A percentile compares a stretch with the other conserved stretches of the same genome.
phyloP scores from a whole-genome alignment of 2,113 vertebrate genomes.

The Zeus faber region DNA sequence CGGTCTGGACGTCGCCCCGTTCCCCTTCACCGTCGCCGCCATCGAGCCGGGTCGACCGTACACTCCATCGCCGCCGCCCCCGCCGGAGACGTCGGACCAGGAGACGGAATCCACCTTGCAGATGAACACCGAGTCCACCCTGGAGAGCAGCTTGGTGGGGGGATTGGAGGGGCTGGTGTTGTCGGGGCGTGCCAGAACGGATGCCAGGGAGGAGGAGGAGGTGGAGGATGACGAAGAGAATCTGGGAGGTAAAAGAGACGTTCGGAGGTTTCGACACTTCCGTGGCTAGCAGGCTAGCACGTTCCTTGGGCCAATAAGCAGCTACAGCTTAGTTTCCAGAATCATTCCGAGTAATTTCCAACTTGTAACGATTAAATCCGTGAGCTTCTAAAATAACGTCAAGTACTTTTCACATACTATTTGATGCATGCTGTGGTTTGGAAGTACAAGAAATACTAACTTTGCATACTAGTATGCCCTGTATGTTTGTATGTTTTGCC shows the following conservation, averaged over 20 bases:
- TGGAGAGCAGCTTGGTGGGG: constrained; percentile 56
- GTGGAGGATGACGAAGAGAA: constrained; percentile 74
- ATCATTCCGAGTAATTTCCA: too few species aligned
- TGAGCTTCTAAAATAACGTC: too few species aligned
- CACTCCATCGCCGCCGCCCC: constrained; percentile 32
- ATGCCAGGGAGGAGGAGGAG: constrained; percentile 19
- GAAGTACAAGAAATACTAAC: too few species aligned
- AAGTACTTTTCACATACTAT: too few species aligned
- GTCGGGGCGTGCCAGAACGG: constrained; percentile 15
- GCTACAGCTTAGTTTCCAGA: too few species aligned
- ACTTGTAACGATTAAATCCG: too few species aligned
- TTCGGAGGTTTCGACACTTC: neutral
- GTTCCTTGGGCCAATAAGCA: too few species aligned
- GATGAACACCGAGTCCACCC: constrained; percentile 61
- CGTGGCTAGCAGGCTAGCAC: too few species aligned
- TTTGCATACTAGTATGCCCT: too few species aligned
- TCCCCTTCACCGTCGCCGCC: neutral
- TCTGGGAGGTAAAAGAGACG: constrained; percentile 73
- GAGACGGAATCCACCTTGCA: constrained; percentile 70
- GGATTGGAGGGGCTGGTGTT: constrained; percentile 32
- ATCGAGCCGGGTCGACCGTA: constrained; percentile 16
- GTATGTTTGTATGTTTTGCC: too few species aligned
- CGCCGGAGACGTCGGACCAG: constrained; percentile 20
- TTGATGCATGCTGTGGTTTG: too few species aligned
- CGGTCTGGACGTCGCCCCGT: neutral